A percentile compares a stretch with the other conserved stretches of the same genome.
phyloP scores from a whole-genome alignment of 2,888 invertebrate genomes.

The Syrphus vitripennis region DNA sequence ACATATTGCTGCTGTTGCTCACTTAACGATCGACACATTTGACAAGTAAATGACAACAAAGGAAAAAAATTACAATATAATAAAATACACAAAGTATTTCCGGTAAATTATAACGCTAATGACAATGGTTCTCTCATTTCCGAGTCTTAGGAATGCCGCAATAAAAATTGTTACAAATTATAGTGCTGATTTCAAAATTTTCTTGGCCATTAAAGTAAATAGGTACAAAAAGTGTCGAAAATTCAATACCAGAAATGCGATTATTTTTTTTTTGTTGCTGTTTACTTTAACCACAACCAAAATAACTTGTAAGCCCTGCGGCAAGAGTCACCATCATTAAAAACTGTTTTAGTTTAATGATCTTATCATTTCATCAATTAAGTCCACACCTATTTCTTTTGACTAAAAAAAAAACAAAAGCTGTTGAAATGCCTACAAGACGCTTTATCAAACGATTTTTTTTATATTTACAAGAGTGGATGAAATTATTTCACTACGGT shows the following conservation, averaged over 20 bases:
- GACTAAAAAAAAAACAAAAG: background rate
- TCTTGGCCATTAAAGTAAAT: background rate
- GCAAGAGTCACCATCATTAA: background rate
- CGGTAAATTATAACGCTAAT: background rate
- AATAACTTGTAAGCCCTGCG: background rate
- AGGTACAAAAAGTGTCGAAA: background rate
- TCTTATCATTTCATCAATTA: conserved; percentile 6
- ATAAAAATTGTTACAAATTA: background rate
- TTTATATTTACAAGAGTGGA: background rate
- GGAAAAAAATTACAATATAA: background rate
- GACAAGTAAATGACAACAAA: background rate
- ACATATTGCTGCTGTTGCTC: too few species aligned
- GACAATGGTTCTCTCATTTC: background rate
- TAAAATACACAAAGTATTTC: background rate
- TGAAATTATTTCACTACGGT: conserved; percentile 25
- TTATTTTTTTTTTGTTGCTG: background rate
- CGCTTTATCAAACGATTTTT: background rate
- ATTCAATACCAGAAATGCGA: background rate
- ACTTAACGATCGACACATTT: background rate
- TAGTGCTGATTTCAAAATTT: background rate
- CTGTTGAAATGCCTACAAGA: background rate
- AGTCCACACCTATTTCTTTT: background rate
- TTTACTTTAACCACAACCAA: background rate
- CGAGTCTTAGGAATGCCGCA: background rate
- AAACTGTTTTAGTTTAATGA: background rate